Evolutionary conservation across 2,888 invertebrate genomes (phyloP).

Genomic region (Drosophila kanekoi): DNA sequence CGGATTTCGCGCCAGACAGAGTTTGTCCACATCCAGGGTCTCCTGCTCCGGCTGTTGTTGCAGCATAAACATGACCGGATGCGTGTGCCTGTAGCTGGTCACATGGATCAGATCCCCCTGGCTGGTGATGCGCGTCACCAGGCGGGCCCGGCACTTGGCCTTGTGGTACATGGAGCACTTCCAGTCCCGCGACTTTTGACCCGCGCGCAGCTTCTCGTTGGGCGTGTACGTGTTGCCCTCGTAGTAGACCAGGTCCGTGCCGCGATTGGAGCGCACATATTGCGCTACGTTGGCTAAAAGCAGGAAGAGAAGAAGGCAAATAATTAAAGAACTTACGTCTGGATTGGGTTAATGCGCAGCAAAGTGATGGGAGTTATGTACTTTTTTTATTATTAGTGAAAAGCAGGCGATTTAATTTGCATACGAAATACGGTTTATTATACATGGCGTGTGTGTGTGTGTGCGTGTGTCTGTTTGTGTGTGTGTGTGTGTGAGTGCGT

Average conservation of each 20-base stretch:
- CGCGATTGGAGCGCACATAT: constrained; percentile 73
- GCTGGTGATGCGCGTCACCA: constrained; percentile 75
- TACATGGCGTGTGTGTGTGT: constrained; percentile 20
- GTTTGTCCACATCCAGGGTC: constrained; percentile 23
- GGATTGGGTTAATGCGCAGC: not conserved
- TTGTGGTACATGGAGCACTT: constrained; percentile 85
- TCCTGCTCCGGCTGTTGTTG: not conserved
- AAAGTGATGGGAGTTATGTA: constrained; percentile 27
- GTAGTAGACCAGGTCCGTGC: constrained; percentile 80
- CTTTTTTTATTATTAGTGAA: constrained; percentile 46
- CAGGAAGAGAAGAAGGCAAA: constrained; percentile 9
- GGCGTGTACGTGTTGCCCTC: constrained; percentile 84
- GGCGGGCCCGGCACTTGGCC: constrained; percentile 82
- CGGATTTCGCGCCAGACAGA: constrained; percentile 52
- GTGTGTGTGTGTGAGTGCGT: constrained; percentile 3
- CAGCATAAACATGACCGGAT: constrained; percentile 74
- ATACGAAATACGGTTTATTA: constrained; percentile 49
- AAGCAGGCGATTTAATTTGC: constrained; percentile 49
- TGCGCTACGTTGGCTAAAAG: constrained; percentile 47
- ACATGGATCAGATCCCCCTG: constrained; percentile 75
- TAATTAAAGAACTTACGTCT: constrained; percentile 4
- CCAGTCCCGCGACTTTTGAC: constrained; percentile 83
- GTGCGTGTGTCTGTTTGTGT: constrained; percentile 1
- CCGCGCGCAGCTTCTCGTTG: constrained; percentile 82
- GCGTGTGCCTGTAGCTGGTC: constrained; percentile 77